A percentile compares a stretch with the other conserved stretches of the same genome.
Conservation (phyloP, 1,140 invertebrate genomes). For the Pachyrhynchus sulphureomaculatus region DNA sequence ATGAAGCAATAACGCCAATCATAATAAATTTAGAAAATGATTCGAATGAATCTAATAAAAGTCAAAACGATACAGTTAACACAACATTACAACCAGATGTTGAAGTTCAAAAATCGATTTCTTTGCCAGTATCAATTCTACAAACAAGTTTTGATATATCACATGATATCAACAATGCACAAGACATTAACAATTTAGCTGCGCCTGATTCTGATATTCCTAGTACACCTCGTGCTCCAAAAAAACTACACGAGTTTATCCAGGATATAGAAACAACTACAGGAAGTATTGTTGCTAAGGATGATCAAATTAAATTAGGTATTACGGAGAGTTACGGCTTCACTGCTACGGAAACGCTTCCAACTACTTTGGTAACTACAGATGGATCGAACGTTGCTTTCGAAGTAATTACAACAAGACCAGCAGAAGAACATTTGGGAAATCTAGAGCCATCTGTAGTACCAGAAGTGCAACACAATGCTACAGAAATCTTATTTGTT, state of each 20-base stretch:
- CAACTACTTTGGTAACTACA: background rate
- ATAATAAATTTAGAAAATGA: background rate
- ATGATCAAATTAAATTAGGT: background rate
- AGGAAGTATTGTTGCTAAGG: constrained; percentile 12
- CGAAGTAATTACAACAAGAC: too few relatives aligned
- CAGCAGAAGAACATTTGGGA: background rate
- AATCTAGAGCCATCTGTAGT: background rate
- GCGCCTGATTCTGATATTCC: background rate
- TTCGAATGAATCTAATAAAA: background rate
- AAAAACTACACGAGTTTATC: constrained; percentile 6
- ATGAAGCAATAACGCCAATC: background rate
- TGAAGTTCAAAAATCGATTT: constrained; percentile 22
- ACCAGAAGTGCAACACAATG: constrained; percentile 1
- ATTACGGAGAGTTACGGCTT: background rate
- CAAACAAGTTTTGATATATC: background rate
- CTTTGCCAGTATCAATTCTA: constrained; percentile 13
- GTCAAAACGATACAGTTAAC: background rate
- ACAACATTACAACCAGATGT: constrained; percentile 8
- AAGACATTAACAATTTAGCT: background rate
- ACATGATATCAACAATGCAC: constrained; percentile 12
- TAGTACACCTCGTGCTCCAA: background rate
- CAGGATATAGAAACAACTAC: constrained; percentile 21
- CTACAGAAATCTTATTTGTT: constrained; percentile 16
- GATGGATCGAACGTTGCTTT: too few relatives aligned
- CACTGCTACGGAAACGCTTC: constrained; percentile 17